Base-by-base conservation (phyloP, 2,113 vertebrate species). In the Micromys minutus region DNA sequence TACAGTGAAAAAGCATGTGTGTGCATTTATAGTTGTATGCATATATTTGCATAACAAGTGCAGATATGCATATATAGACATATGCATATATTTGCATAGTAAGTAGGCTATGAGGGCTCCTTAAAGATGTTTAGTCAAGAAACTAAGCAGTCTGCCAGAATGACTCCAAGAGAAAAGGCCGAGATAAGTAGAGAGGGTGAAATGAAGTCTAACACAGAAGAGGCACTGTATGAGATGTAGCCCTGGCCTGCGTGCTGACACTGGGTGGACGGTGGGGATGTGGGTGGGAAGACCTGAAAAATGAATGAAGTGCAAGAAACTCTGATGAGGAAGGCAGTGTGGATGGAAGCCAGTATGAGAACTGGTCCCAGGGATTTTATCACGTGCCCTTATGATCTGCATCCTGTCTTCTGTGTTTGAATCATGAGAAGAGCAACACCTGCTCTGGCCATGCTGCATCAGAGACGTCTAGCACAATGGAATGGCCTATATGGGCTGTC, bases 271-370 rank as follows among this genome's bases (percentile, higher is more conserved):
- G 31, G 21, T n/a, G 5, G 69, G 26, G 12, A 1, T 13, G 7
- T 19, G 52, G 8, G 6, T 24, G 61, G 36, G 2, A 2, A 2
- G 17, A 6, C 5, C 17, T 0, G 36, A 4, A 5, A 16, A 67
- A 61, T 71, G 5, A 6, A 63, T 1, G 5, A 1, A 12, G 6
- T 36, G 1, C 50, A 39, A 89, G 47, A 85, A 74, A 24, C 36
- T 19, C 10, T 10, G 13, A 6, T 17, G 22, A 47, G 65, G 80
- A 26, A 81, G 16, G 8, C 17, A 89, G 17, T 19, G 1, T 74
- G 36, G 52, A 81, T 72, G 3, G 24, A 88, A 96, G 7, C 24
- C 67, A 91, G 47, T 2, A 3, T 19, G 9, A 93, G 69, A 74
- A 76, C 19, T 11, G 21, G 65, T 7, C 72, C 31, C 29, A 34